Conservation (phyloP, 2,888 invertebrate species). For the Ceratothoa steindachneri region DNA sequence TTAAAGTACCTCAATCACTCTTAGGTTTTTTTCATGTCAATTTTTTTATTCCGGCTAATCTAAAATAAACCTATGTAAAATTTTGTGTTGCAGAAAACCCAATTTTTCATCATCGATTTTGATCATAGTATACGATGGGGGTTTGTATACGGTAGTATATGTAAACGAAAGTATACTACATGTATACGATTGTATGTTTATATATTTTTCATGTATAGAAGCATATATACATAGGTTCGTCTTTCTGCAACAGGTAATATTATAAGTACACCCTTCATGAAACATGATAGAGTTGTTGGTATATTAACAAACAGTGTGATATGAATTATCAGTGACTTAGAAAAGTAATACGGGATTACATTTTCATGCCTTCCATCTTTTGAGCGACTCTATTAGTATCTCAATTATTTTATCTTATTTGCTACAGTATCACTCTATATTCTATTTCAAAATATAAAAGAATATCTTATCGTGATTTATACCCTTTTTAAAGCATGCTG, state of each 20-base stretch:
- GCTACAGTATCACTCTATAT: neutral
- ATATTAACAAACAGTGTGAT: neutral
- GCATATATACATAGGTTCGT: neutral
- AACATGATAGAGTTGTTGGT: neutral
- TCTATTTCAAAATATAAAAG: no score
- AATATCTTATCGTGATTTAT: no score
- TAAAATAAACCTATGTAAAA: neutral
- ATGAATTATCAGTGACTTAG: neutral
- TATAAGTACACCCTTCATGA: neutral
- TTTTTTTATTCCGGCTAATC: neutral
- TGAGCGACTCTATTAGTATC: neutral
- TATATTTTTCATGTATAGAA: slow-evolving; percentile 5
- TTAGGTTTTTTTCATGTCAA: neutral
- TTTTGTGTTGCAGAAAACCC: neutral
- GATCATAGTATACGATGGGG: neutral
- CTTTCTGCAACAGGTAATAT: neutral
- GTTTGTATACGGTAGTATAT: slow-evolving; percentile 11
- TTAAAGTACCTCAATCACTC: neutral
- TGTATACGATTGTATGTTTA: slow-evolving; percentile 5
- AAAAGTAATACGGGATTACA: neutral
- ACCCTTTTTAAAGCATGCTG: neutral
- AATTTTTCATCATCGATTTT: neutral
- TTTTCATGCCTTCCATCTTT: neutral
- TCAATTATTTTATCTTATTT: neutral
- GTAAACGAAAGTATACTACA: slow-evolving; percentile 10